Base-by-base conservation (phyloP, 2,888 invertebrate genomes). In the Fragum whitleyi region DNA sequence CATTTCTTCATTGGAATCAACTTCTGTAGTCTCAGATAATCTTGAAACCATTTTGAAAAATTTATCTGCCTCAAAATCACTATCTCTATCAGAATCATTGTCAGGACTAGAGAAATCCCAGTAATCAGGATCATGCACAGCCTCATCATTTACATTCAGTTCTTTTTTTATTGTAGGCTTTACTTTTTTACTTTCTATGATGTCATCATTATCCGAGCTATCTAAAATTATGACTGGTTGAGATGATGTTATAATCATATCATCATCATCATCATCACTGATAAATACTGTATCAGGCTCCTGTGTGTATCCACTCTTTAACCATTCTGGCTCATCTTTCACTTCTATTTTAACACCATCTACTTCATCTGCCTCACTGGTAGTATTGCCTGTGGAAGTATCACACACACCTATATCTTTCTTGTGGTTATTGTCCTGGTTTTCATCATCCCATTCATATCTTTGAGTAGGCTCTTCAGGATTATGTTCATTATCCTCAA, bases 231-330 rank as follows among this genome's bases (percentile, higher is more conserved):
- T 80, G 1, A 72, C 72, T 21, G 75, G 80, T 36, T 80, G 83
- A 23, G 83, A 75, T 1, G 55, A 29, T 21, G 77, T 61, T 59
- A 82, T 78, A 7, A 61, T 32, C 21, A 74, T 51, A 53, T 61
- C 39, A 21, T 72, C 59, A 77, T 83, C 87, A 74, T 78, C 83
- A 79, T 77, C 79, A 79, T 83, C 83, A 76, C 75, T 77, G 1
- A 85, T 28, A 51, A 81, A 85, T 29, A 85, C 77, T 23, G 73
- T 70, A 32, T 85, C 85, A 26, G 81, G 79, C 39, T 85, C 85
- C 62, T 85, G 85, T 16, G 85, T 81, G 36, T 85, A 85, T 19
- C 81, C 74, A 72, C 61, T 57, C 53, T 76, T 76, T 16, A 80
- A 59, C 81, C 80, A 84, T 1, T 55, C 73, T 29, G 84, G 84